Evolutionary conservation across 1,140 invertebrate genomes (phyloP).

Genomic region (Drosophila ohnishii): DNA sequence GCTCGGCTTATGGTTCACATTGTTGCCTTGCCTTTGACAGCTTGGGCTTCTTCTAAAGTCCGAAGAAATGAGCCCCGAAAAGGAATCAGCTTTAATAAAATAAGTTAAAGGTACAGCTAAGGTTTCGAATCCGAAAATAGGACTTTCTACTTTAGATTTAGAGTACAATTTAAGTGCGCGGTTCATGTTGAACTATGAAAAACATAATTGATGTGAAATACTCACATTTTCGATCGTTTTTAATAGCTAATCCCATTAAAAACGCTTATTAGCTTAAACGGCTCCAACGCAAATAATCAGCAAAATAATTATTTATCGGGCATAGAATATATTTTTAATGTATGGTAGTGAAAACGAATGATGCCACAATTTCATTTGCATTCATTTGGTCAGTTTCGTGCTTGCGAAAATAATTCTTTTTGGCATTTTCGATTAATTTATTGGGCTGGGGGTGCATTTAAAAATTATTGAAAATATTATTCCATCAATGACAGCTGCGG

Average conservation of each 20-base stretch:
- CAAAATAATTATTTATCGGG: conserved; percentile 10
- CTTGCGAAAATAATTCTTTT: conserved; percentile 14
- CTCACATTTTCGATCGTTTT: neutral
- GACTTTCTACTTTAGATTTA: no score
- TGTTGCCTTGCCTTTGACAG: conserved; percentile 39
- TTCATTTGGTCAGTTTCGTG: conserved; percentile 17
- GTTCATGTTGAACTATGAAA: neutral
- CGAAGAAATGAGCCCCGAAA: neutral
- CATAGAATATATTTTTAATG: conserved; percentile 25
- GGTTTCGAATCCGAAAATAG: neutral
- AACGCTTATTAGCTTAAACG: conserved; percentile 9
- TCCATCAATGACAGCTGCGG: conserved; percentile 69
- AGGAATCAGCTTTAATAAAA: conserved; percentile 58
- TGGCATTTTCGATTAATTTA: conserved; percentile 47
- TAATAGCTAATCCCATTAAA: conserved; percentile 7
- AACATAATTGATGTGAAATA: neutral
- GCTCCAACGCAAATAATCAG: conserved; percentile 2
- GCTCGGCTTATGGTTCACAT: conserved; percentile 42
- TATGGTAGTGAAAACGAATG: conserved; percentile 35
- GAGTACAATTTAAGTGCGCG: neutral
- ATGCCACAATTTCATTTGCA: conserved; percentile 43
- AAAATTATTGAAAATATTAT: conserved; percentile 78
- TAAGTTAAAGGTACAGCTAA: conserved; percentile 47
- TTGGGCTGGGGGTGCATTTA: conserved; percentile 46
- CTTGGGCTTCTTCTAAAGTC: conserved; percentile 22